These are phyloP conservation scores for Chymomyza procnemis DNA, from an alignment of 2,888 invertebrate species.

Conservation along the genomic window DNA sequence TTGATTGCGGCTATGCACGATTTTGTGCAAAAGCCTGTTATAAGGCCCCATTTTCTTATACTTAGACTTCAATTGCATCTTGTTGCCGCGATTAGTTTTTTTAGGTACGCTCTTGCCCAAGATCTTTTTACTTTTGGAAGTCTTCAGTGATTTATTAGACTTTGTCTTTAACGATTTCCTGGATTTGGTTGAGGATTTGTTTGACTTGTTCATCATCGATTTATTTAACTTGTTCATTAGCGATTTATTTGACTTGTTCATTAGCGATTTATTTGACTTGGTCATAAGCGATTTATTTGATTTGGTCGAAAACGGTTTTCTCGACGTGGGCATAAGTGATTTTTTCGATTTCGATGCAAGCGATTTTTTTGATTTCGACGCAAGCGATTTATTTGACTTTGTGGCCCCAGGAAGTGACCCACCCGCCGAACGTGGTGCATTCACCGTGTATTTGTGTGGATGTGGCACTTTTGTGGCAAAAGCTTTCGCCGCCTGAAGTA, in stretches of 20 bases:
- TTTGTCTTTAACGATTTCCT: conserved; percentile 17
- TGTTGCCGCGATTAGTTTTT: conserved; percentile 36
- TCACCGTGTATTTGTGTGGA: conserved; percentile 50
- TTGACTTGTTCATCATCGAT: conserved; percentile 13
- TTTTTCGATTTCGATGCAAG: neutral
- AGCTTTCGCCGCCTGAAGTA: conserved; percentile 58
- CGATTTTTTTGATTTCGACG: conserved; percentile 10
- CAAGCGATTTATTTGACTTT: conserved; percentile 34
- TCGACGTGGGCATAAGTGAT: neutral
- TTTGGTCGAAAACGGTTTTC: conserved; percentile 15
- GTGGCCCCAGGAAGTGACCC: conserved; percentile 34
- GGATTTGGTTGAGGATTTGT: neutral
- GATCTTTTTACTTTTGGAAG: conserved; percentile 21
- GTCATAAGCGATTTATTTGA: neutral
- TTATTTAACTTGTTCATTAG: conserved; percentile 29
- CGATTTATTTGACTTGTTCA: neutral
- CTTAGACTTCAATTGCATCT: conserved; percentile 37
- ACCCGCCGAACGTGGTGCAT: conserved; percentile 30
- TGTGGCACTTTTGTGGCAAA: conserved; percentile 44
- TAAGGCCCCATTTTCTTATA: conserved; percentile 26
- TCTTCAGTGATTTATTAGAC: conserved; percentile 31
- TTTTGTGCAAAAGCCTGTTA: conserved; percentile 26
- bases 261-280: neutral
- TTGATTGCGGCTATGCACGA: conserved; percentile 55
- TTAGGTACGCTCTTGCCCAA: conserved; percentile 20